Evolutionary conservation across 2,113 vertebrate genomes (phyloP), one percentile per base, ranked within the genome.

Genomic region (Nansenia antarctica): DNA sequence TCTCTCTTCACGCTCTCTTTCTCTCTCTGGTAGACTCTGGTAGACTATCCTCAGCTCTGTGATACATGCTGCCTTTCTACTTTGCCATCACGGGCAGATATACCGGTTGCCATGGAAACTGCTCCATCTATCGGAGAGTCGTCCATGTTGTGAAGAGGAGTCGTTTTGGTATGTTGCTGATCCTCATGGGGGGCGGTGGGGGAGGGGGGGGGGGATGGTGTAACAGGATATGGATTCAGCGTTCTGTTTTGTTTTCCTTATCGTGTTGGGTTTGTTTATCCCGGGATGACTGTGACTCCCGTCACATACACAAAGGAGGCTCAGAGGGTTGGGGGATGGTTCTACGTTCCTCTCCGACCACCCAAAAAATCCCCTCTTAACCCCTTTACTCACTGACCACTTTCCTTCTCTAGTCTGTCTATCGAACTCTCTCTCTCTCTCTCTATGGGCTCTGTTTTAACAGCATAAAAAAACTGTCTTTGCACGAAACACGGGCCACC

Each of bases 31-130:
- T 62, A 80, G 74, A 82, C 84, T 61, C 82, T n/a, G n/a, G n/a
- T n/a, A n/a, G 85, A 82, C 83, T 39, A n/a, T 37, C 3, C 3
- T 55, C 55, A 63, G 72, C 45, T 18, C 63, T n/a, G 12, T 5
- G 76, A 82, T 49, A 71, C 80, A 45, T 39, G n/a, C 54, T 70
- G 64, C n/a, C 74, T 70, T 67, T 49, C 62, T 2, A 30, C 70
- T 69, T 52, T 53, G 70, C 59, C 64, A 63, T 20, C 76, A 62
- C 0, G 39, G n/a, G 39, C 77, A 83, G 86, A 74, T 78, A 74
- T 73, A 62, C 64, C 11, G 4, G 86, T 87, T 77, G 26, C 88
- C 81, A 82, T 74, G 74, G 85, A 74, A 88, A 90, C 87, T 70
- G 18, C 78, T 63, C 60, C 81, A 71, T 82, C 73, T 9, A 47